Evolutionary conservation across 2,888 invertebrate genomes (phyloP), one percentile per base, ranked within the genome.

Genomic region (Dasypogon diadema): DNA sequence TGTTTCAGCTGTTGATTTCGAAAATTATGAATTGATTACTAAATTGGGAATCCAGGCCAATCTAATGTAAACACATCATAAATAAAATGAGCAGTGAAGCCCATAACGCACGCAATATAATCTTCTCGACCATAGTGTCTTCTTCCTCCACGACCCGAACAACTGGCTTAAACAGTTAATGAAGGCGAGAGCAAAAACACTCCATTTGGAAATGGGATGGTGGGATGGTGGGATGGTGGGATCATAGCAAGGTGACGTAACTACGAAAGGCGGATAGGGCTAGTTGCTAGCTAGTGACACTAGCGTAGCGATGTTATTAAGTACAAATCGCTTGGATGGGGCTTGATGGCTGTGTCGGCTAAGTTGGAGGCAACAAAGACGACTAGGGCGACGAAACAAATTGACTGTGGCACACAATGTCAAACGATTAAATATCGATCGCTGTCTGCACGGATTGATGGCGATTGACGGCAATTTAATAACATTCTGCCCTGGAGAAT

Each of bases 391-490:
- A 60, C 37, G 16, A 21, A 60, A 37, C 60, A 60, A 60, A 60
- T 60, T 37, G 37, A 37, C 60, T 60, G 16, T 37, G 24, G 42
- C 65, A 46, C 37, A 63, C 12, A 48, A 48, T 65, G 65, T 42
- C 46, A 65, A 65, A 34, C 46, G 65, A 65, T 65, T 65, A 46
- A 65, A 65, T 46, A 46, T 65, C 46, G 65, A 65, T 42, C 16
- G 46, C 16, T 34, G 60, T 34, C 60, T 18, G n/a, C 18, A 18
- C 26, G 46, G 65, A 65, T 65, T 65, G 65, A 65, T 26, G 24
- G 24, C 65, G 65, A 65, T 48, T 65, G 65, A 65, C 65, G 65
- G 65, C 65, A 46, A 65, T 46, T 65, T 65, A 65, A 65, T 65
- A 65, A 46, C 46, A 48, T 65, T 65, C 26, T 24, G 6, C 65